These are phyloP conservation scores for Agonum fuliginosum DNA, from an alignment of 2,888 invertebrate species.

Conservation along the genomic window DNA sequence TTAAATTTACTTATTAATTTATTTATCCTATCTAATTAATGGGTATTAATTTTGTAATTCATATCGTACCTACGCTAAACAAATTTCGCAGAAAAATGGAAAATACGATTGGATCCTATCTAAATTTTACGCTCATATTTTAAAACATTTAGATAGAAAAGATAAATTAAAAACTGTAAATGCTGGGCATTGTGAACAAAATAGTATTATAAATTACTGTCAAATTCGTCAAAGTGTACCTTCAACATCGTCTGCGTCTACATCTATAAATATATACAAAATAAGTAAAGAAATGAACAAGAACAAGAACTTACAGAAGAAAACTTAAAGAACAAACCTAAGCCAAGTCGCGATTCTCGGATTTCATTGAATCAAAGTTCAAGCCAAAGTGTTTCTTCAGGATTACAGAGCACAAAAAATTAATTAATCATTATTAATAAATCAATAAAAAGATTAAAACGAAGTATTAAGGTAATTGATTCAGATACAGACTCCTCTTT, in stretches of 20 bases:
- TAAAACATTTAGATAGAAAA: constrained; percentile 1
- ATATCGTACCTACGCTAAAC: constrained; percentile 4
- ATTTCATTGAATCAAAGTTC: too few relatives aligned
- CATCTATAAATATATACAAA: neutral
- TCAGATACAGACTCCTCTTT: constrained; percentile 9
- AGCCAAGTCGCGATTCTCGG: too few relatives aligned
- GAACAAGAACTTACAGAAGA: neutral
- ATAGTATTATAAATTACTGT: neutral
- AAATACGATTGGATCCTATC: neutral
- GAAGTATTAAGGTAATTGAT: constrained; percentile 1
- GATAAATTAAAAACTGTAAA: constrained; percentile 6
- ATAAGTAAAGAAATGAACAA: neutral
- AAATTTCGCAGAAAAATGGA: constrained; percentile 6
- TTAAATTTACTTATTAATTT: neutral
- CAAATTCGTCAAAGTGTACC: neutral
- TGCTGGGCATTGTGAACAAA: neutral
- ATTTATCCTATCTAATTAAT: neutral
- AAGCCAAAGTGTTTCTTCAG: too few relatives aligned
- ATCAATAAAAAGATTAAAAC: constrained; percentile 4
- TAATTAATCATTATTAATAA: neutral
- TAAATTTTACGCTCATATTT: constrained; percentile 11
- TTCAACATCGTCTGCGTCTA: constrained; percentile 2
- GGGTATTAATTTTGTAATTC: neutral
- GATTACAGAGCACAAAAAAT: neutral
- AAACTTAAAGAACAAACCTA: too few relatives aligned